These are phyloP conservation scores for Aricia agestis DNA, from an alignment of 1,140 invertebrate genomes.

Conservation along the genomic window DNA sequence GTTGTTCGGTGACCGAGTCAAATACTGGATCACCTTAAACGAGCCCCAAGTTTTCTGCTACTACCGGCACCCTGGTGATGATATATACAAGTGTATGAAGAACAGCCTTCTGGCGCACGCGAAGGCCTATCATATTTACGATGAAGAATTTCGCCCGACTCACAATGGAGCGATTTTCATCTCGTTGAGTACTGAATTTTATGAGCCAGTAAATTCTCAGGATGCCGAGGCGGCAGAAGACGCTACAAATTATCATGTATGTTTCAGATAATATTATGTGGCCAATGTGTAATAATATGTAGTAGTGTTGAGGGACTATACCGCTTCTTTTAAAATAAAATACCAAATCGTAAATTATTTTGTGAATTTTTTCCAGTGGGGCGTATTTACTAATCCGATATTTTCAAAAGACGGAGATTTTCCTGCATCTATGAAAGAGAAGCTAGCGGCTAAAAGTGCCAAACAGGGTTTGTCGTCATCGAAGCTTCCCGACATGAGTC, in stretches of 20 bases:
- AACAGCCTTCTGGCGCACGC: conserved; percentile 49
- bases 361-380: conserved; percentile 41
- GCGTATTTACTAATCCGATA: conserved; percentile 71
- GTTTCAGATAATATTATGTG: not conserved
- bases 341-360: not conserved
- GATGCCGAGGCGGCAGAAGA: conserved; percentile 69
- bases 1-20: conserved; percentile 79
- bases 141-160: conserved; percentile 41
- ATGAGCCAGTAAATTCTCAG: conserved; percentile 57
- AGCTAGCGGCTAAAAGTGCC: conserved; percentile 70
- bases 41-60: conserved; percentile 79
- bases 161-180: conserved; percentile 72
- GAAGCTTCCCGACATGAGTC: conserved; percentile 59
- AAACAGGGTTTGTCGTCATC: conserved; percentile 63
- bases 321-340: too few species aligned
- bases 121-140: conserved; percentile 78
- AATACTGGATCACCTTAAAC: conserved; percentile 82
- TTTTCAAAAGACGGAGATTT: conserved; percentile 77
- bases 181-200: conserved; percentile 65
- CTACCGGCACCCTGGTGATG: conserved; percentile 74
- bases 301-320: too few species aligned
- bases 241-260: conserved; percentile 59
- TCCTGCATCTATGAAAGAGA: conserved; percentile 74
- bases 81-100: conserved; percentile 64
- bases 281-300: too few species aligned